phyloP scores from a whole-genome alignment of 2,888 invertebrate species.

The Podotricha telesiphe region DNA sequence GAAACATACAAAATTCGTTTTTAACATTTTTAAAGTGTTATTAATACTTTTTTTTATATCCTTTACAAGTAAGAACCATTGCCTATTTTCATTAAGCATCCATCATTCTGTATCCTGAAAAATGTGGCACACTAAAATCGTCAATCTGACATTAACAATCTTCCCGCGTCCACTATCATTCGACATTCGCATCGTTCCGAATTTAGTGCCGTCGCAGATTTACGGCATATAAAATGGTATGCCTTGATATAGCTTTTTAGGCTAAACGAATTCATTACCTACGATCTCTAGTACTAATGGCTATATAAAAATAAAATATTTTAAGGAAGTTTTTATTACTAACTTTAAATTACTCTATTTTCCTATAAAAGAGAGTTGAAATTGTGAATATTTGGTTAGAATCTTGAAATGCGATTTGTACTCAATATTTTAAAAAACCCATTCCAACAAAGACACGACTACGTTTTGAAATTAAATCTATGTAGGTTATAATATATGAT shows the following conservation, averaged over 20 bases:
- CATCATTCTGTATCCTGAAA: slow-evolving; percentile 17
- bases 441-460: no score
- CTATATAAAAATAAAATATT: neutral
- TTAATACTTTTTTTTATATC: neutral
- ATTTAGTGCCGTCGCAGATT: slow-evolving; percentile 26
- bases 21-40: no score
- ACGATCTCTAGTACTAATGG: neutral
- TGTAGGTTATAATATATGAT: no score
- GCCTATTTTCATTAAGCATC: slow-evolving; percentile 3
- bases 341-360: no score
- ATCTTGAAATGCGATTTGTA: no score
- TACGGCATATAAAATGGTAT: slow-evolving; percentile 3
- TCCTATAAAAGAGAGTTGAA: no score
- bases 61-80: neutral
- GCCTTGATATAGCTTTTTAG: slow-evolving; percentile 3
- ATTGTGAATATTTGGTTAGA: no score
- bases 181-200: slow-evolving; percentile 16
- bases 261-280: neutral
- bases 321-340: no score
- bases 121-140: slow-evolving; percentile 22
- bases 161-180: slow-evolving; percentile 26
- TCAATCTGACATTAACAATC: slow-evolving; percentile 27
- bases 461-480: no score
- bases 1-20: no score
- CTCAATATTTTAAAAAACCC: no score